Conservation (phyloP, 1,140 invertebrate genomes). For the Eueides isabella region DNA sequence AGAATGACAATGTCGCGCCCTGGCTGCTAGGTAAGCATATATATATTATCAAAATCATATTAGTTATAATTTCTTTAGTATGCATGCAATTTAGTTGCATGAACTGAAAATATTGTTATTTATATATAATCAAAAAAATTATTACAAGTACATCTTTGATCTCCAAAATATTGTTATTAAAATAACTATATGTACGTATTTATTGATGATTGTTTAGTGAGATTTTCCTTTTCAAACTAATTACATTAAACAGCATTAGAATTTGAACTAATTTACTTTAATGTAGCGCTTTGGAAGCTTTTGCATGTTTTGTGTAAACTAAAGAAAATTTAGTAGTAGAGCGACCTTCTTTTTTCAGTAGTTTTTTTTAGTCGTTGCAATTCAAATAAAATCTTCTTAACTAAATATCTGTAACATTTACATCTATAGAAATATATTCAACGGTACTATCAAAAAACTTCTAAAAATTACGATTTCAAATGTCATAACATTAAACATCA, state of each 20-base stretch:
- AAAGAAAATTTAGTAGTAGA: background rate
- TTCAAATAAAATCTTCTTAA: background rate
- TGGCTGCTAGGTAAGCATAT: conserved; percentile 95
- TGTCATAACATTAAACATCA: background rate
- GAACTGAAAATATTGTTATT: background rate
- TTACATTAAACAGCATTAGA: background rate
- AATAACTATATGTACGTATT: too few species aligned
- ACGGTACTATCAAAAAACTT: background rate
- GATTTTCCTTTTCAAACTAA: too few species aligned
- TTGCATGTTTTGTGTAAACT: conserved; percentile 10
- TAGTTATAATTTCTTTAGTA: too few species aligned
- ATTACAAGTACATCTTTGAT: too few species aligned
- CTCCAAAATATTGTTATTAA: too few species aligned
- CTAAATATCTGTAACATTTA: background rate
- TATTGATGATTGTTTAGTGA: too few species aligned
- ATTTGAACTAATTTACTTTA: background rate
- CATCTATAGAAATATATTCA: background rate
- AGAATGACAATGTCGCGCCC: conserved; percentile 96
- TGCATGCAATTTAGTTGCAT: too few species aligned
- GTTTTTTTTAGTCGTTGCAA: background rate
- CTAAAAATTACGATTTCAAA: background rate
- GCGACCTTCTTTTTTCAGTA: background rate
- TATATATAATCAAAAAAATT: background rate
- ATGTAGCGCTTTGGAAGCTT: background rate
- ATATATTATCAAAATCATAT: background rate